A percentile compares a stretch with the other conserved stretches of the same genome.
These are phyloP conservation scores for Chloroceryle amazona DNA, from an alignment of 2,797 vertebrate species.

Conservation along the genomic window DNA sequence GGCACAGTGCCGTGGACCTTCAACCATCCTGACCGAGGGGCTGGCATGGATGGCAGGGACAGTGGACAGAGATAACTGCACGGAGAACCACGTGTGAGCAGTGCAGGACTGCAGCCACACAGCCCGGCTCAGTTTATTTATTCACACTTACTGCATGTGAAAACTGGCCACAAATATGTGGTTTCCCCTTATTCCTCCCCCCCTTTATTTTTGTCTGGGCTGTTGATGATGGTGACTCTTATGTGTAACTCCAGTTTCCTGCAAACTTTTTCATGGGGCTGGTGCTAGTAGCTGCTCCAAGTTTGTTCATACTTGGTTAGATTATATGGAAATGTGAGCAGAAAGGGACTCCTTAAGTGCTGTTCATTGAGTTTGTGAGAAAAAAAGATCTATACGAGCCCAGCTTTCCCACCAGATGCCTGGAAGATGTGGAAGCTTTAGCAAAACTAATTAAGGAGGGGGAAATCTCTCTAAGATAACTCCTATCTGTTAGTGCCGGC, in stretches of 20 bases:
- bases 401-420: neutral
- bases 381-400: neutral
- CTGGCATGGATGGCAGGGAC: accelerated
- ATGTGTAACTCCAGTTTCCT: neutral
- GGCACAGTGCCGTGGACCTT: neutral
- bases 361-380: neutral
- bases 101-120: neutral
- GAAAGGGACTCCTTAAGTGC: neutral
- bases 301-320: accelerated
- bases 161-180: neutral
- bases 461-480: neutral
- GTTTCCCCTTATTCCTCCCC: neutral
- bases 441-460: slow-evolving; percentile 18
- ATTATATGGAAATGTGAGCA: neutral
- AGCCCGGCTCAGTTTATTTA: neutral
- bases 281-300: neutral
- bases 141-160: accelerated
- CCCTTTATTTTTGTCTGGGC: neutral
- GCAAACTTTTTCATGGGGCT: neutral
- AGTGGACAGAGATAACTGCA: accelerated
- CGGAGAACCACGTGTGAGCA: accelerated
- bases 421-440: neutral
- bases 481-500: neutral
- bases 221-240: neutral
- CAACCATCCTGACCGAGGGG: accelerated